Conservation (phyloP, 2,797 vertebrate genomes). For the Enteromius anoplus region DNA sequence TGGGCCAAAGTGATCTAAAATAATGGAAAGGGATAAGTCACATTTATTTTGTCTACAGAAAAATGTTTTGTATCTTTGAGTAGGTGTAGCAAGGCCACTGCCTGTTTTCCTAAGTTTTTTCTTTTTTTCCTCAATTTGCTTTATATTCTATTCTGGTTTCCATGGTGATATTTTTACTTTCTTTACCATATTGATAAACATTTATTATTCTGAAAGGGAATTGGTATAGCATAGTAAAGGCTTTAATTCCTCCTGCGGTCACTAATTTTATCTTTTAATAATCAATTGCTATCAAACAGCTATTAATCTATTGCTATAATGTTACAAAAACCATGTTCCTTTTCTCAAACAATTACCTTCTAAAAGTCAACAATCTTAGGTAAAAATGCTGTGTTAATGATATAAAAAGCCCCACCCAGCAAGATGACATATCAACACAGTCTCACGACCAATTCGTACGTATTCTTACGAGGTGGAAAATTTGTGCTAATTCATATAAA, state of each 20-base stretch:
- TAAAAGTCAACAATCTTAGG: background rate
- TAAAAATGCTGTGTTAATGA: background rate
- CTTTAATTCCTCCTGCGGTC: background rate
- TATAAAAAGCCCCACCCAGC: background rate
- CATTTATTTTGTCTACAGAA: background rate
- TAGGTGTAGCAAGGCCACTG: constrained; percentile 30
- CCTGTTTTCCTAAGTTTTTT: constrained; percentile 21
- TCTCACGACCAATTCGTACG: too few relatives aligned
- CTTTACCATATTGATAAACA: constrained; percentile 46
- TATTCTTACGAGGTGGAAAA: too few relatives aligned
- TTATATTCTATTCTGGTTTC: constrained; percentile 47
- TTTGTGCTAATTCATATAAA: too few relatives aligned
- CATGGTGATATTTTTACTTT: constrained; percentile 54
- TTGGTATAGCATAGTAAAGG: constrained; percentile 6
- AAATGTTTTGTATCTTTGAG: constrained; percentile 6
- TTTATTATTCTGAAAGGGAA: constrained; percentile 36
- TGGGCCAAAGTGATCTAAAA: background rate
- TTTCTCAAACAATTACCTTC: background rate
- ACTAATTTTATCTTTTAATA: background rate
- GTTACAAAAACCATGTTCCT: background rate
- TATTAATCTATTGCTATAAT: background rate
- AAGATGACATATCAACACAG: background rate
- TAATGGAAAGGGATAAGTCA: background rate
- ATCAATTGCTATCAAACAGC: background rate
- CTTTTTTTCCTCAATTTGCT: background rate